Evolutionary conservation across 2,888 invertebrate genomes (phyloP), one percentile per base, ranked within the genome.

Genomic region (Pammene fasciana): DNA sequence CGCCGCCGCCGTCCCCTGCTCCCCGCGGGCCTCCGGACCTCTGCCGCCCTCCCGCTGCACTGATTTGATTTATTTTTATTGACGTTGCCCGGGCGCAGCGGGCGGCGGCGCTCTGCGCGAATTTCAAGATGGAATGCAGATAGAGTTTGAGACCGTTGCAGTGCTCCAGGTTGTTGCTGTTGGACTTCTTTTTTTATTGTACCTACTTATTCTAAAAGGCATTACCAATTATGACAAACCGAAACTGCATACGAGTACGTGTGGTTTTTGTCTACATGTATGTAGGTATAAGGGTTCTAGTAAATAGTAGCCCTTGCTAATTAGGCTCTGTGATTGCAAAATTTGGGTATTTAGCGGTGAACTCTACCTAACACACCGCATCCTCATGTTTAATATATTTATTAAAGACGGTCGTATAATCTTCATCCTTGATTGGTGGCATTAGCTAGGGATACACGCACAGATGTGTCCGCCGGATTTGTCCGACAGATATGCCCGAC

Each of bases 51-150:
- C 70, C 59, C 57, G 75, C 74, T 73, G 74, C 79, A 78, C 83
- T 60, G 68, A 68, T 68, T 79, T 82, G 79, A 83, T 85, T 86
- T 86, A 84, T 80, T 85, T 85, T 82, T 82, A 83, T 83, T 82
- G 83, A 83, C 77, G 75, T 75, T 76, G 76, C 72, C 60, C 70
- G 59, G 67, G 65, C 71, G 70, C 65, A 64, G 61, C 71, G 68
- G 68, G 65, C 70, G 67, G 68, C 62, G 70, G 70, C 48, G 60
- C 61, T 64, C 67, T 68, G 52, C 67, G 70, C 68, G 64, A 65
- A 64, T 54, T 64, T 68, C 57, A 26, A 68, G 68, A 68, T 68
- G 68, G 68, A 68, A 68, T 68, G 68, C 64, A 68, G 68, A 64
- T 68, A 68, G 62, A 68, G 64, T 64, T 52, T 18, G 64, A 59